phyloP scores from a whole-genome alignment of 2,113 vertebrate genomes.

The Hemiprocne comata region DNA sequence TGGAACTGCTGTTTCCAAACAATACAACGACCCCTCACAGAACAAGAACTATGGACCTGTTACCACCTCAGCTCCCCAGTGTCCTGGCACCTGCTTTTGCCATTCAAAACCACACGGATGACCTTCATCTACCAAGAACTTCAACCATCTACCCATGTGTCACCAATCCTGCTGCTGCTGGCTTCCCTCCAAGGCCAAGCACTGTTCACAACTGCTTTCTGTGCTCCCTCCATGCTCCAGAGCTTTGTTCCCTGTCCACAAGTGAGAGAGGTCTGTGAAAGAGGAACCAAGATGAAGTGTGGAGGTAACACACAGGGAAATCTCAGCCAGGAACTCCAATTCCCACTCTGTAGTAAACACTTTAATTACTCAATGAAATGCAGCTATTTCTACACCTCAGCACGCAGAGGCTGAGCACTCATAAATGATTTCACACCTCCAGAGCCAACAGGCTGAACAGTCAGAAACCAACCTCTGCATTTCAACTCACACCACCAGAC shows the following conservation, averaged over 20 bases:
- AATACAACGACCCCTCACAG: not conserved
- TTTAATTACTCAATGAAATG: not conserved
- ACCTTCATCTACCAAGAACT: not conserved
- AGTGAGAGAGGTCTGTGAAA: not conserved
- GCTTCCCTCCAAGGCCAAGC: not conserved
- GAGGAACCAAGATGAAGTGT: not conserved
- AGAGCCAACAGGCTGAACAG: conserved; percentile 9
- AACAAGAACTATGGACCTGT: not conserved
- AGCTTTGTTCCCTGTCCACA: not conserved
- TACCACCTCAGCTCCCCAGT: not conserved
- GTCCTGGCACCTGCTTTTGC: not conserved
- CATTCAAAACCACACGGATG: not conserved
- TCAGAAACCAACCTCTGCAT: not conserved
- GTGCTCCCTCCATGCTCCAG: not conserved
- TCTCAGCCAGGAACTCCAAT: not conserved
- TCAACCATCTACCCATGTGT: not conserved
- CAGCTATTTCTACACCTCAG: not conserved
- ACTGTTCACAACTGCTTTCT: not conserved
- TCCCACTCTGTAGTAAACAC: not conserved
- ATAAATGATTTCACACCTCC: conserved; percentile 31
- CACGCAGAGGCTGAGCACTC: not conserved
- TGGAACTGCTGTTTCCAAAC: not conserved
- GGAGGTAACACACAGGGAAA: not conserved
- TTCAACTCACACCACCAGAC: not conserved
- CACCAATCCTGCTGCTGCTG: not conserved